Evolutionary conservation across 2,797 vertebrate species (phyloP).

Genomic region (Poecile montanus): DNA sequence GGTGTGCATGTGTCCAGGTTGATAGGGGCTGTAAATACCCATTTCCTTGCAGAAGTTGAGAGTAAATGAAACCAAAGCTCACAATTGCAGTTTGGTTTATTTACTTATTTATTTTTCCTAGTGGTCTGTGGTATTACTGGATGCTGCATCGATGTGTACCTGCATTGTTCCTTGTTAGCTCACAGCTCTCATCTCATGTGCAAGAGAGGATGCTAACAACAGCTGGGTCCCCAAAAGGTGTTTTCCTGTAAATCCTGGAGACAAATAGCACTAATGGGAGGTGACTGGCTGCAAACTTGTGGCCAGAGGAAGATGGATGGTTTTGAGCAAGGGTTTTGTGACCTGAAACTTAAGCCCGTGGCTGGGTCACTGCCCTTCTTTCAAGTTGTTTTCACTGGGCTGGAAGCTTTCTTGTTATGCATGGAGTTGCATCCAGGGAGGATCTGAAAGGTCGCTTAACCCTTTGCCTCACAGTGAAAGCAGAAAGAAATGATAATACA

Average conservation of each 20-base stretch:
- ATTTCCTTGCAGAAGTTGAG: not conserved
- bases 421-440: conserved; percentile 35
- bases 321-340: conserved; percentile 40
- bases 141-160: not conserved
- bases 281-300: not conserved
- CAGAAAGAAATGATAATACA: conserved; percentile 21
- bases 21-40: not conserved
- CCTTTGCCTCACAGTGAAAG: not conserved
- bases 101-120: not conserved
- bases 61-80: not conserved
- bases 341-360: conserved; percentile 52
- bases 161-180: not conserved
- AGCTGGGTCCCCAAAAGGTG: not conserved
- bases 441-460: conserved; percentile 30
- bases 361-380: conserved; percentile 58
- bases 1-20: not conserved
- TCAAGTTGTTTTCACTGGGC: conserved; percentile 54
- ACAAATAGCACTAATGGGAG: not conserved
- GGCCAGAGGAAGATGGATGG: not conserved
- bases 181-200: not conserved
- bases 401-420: conserved; percentile 57
- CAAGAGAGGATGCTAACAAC: not conserved
- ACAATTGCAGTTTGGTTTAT: not conserved
- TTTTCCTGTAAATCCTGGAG: not conserved
- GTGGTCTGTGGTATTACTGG: not conserved